A percentile compares a stretch with the other conserved stretches of the same genome.
Evolutionary conservation across 2,113 vertebrate genomes (phyloP).

Genomic region (Peromyscus maniculatus): DNA sequence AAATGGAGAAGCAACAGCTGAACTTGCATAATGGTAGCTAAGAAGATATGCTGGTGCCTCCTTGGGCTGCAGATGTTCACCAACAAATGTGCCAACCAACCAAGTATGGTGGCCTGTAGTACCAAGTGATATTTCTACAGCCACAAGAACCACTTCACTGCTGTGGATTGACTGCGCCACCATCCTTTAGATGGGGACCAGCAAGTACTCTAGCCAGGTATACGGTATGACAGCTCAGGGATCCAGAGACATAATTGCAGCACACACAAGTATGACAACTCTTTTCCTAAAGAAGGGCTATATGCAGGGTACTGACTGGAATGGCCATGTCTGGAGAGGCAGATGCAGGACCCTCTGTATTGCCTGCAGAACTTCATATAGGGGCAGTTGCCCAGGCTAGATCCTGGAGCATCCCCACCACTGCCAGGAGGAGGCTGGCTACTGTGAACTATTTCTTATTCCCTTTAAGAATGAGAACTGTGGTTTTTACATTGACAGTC

Average conservation of each 20-base stretch:
- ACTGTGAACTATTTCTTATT: not conserved
- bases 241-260: not conserved
- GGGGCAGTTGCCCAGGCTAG: not conserved
- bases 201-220: not conserved
- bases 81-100: not conserved
- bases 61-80: not conserved
- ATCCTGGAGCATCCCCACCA: not conserved
- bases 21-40: not conserved
- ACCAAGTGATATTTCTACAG: not conserved
- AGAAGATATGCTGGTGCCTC: not conserved
- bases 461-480: not conserved
- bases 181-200: not conserved
- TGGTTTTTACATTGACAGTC: not conserved
- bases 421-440: not conserved
- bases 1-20: not conserved
- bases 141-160: not conserved
- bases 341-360: not conserved
- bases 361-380: not conserved
- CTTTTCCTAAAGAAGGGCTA: not conserved
- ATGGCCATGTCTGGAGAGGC: not conserved
- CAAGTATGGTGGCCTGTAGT: not conserved
- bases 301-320: not conserved
- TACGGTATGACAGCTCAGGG: not conserved
- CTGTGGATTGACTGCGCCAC: not conserved
- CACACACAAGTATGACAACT: not conserved